These are phyloP conservation scores for Alligator mississippiensis DNA, from an alignment of 2,113 vertebrate species.

Conservation along the genomic window DNA sequence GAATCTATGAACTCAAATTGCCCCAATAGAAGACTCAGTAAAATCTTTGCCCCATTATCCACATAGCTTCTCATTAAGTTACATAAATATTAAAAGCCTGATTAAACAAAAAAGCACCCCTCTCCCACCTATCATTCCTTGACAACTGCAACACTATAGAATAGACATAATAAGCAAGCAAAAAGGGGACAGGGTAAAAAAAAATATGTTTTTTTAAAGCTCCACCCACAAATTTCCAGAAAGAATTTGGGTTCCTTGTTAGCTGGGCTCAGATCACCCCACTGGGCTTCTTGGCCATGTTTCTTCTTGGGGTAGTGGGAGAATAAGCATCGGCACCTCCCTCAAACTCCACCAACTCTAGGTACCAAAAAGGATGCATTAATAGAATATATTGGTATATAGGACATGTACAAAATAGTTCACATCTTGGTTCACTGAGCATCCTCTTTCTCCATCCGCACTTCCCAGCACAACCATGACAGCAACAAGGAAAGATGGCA, in stretches of 20 bases:
- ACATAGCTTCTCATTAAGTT: too few relatives aligned
- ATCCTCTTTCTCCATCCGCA: background rate
- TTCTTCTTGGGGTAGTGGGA: background rate
- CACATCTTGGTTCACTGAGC: background rate
- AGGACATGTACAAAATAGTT: background rate
- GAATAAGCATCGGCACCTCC: background rate
- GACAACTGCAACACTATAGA: background rate
- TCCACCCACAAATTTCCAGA: background rate
- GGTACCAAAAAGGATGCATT: background rate
- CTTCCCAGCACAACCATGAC: background rate
- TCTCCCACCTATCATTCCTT: background rate
- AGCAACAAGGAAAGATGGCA: too few relatives aligned
- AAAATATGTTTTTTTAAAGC: background rate
- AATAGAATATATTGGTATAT: background rate
- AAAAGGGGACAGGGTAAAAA: background rate
- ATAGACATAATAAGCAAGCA: background rate
- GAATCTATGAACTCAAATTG: background rate
- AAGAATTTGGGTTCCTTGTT: background rate
- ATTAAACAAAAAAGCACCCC: background rate
- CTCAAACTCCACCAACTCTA: background rate
- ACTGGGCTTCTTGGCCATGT: background rate
- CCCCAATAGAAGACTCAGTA: background rate
- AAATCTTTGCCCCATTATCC: background rate
- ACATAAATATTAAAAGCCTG: background rate
- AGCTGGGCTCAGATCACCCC: background rate